Percentiles rank a stretch among this genome's conserved stretches.
phyloP scores from a whole-genome alignment of 2,797 vertebrate genomes.

The Atherinosoma microstoma region DNA sequence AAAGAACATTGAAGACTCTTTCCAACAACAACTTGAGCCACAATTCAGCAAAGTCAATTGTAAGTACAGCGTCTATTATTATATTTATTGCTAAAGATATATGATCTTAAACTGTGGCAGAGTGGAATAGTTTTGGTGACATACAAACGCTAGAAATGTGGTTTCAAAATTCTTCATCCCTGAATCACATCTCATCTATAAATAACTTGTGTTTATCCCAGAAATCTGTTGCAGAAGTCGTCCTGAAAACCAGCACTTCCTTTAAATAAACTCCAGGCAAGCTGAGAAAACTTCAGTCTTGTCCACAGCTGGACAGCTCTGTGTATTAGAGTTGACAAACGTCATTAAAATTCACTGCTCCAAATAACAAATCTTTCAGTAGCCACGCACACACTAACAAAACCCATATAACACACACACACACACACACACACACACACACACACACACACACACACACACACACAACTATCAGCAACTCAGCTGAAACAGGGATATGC shows the following conservation, averaged over 20 bases:
- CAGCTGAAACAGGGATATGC: slow-evolving; percentile 66
- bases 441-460: slow-evolving; percentile 19
- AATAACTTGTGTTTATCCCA: slow-evolving; percentile 32
- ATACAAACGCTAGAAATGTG: neutral
- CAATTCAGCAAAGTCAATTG: no score
- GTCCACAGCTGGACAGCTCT: slow-evolving; percentile 60
- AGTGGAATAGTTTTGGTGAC: no score
- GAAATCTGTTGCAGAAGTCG: slow-evolving; percentile 28
- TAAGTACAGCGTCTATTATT: no score
- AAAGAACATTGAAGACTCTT: no score
- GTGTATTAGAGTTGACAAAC: slow-evolving; percentile 76
- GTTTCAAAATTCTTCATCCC: slow-evolving; percentile 5
- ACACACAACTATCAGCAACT: slow-evolving; percentile 61
- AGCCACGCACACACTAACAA: slow-evolving; percentile 29
- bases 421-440: slow-evolving; percentile 18
- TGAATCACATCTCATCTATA: slow-evolving; percentile 13
- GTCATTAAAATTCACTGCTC: slow-evolving; percentile 74
- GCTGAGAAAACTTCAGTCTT: slow-evolving; percentile 65
- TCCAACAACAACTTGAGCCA: no score
- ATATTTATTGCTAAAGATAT: no score
- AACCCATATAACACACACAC: slow-evolving; percentile 22
- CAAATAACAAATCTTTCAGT: slow-evolving; percentile 74
- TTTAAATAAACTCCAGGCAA: slow-evolving; percentile 69
- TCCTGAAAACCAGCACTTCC: slow-evolving; percentile 62
- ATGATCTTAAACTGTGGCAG: no score